Evolutionary conservation across 2,113 vertebrate species (phyloP).

Genomic region (Pelvicachromis taeniatus): DNA sequence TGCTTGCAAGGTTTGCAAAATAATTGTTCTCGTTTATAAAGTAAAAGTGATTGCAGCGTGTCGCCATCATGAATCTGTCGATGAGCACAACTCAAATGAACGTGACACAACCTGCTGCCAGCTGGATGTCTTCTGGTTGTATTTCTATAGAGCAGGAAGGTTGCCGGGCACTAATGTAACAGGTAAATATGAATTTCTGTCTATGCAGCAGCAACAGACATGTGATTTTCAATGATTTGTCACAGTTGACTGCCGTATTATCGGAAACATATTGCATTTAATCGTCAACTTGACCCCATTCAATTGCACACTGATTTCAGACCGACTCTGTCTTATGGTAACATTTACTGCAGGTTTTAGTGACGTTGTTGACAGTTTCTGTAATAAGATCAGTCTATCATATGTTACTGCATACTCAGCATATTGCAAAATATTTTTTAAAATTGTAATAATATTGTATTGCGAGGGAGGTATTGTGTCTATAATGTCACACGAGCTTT

Average conservation of each 20-base stretch:
- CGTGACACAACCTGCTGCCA: neutral
- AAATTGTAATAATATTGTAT: neutral
- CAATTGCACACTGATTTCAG: neutral
- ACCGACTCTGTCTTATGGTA: neutral
- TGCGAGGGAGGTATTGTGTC: neutral
- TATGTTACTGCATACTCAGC: neutral
- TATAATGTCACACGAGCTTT: neutral
- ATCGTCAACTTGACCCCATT: neutral
- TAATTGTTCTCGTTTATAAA: neutral
- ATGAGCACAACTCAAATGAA: neutral
- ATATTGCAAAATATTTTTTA: fast-evolving
- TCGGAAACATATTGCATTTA: no score
- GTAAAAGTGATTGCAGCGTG: neutral
- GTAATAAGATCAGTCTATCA: neutral
- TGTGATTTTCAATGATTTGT: neutral
- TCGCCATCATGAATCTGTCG: neutral
- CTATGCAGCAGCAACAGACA: neutral
- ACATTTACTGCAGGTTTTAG: neutral
- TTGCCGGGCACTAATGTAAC: neutral
- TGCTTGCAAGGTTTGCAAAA: neutral
- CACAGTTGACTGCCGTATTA: neutral
- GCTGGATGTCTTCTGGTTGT: neutral
- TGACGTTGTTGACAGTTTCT: neutral
- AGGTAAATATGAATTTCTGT: neutral
- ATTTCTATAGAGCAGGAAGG: neutral